Evolutionary conservation across 2,888 invertebrate genomes (phyloP), one percentile per base, ranked within the genome.

Genomic region (Bimastos eiseni): DNA sequence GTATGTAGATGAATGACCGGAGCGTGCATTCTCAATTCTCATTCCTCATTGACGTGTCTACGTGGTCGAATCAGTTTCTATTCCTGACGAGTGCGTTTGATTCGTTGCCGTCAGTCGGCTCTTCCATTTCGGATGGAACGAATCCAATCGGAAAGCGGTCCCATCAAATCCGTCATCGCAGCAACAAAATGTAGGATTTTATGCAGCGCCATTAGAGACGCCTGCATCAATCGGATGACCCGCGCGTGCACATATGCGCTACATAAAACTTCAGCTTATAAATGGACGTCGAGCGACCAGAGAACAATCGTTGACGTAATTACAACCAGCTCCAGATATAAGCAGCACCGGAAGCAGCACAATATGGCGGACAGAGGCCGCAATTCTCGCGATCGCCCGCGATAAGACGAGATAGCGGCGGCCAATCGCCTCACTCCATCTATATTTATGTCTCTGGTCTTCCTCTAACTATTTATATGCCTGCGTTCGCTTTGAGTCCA

Each of bases 161-260:
- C 70, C 70, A 70, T 70, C 70, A 70, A 70, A 70, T 70, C 70
- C 70, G 70, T 70, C 70, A 70, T 70, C 70, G 70, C n/a, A 8
- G 30, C 70, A 70, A 70, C 70, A 70, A 70, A 70, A 70, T 70
- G 17, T 30, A 70, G 70, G 70, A 70, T 70, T 70, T 70, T 70
- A 70, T 70, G 70, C 70, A n/a, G 30, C 70, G 13, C 70, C 70
- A 70, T 70, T n/a, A 70, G 70, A 70, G 70, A n/a, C n/a, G 70
- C 70, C 70, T 70, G 70, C 70, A n/a, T 70, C 70, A n/a, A 4
- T 30, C 70, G 6, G 70, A n/a, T n/a, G 70, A 30, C 70, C 30
- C 70, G 70, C 30, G 70, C n/a, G 70, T n/a, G n/a, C n/a, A 70
- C n/a, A 70, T n/a, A 70, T 70, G 70, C 70, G 70, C 70, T 70